Evolutionary conservation across 1,140 invertebrate genomes (phyloP), one percentile per base, ranked within the genome.

Genomic region (Cotesia typhae): DNA sequence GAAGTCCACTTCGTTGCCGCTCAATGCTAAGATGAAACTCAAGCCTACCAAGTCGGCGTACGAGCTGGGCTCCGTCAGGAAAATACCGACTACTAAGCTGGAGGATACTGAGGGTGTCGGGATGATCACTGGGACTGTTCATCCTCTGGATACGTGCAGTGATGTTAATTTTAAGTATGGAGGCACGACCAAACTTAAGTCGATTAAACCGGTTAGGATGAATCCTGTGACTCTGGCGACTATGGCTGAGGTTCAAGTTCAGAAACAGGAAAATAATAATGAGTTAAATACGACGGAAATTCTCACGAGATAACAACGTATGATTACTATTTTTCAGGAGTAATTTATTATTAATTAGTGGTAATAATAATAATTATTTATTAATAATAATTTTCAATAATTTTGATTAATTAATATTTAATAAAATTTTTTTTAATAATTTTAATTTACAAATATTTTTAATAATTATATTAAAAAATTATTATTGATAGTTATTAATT

Each of bases 121-220:
- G 0, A 84, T 79, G 78, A 51, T 85, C 7, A 77, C 77, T 9
- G 85, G 79, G 4, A 81, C 78, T 2, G 77, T 90, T 73, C 90
- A 90, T 80, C 90, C 90, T 0, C 74, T 91, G 1, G 89, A 90
- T 73, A 88, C 88, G 61, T 88, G 87, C 17, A 89, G 88, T 28
- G 91, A 91, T 78, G 91, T 92, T 1, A 90, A 89, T 79, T 90
- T 92, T 55, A 90, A 89, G 70, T 92, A 88, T 74, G 90, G 90
- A 67, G 91, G 91, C 41, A 92, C 90, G 2, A 91, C 90, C 3
- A 90, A 92, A 81, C 79, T 92, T 53, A 91, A 91, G 79, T 88
- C 83, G 5, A 87, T 91, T n/a, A 89, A 88, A 72, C 80, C 87
- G 1, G 75, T 72, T 4, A 76, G 80, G 69, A 61, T 79, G 17